Conservation (phyloP, 2,113 vertebrate species). For the Colius striatus region DNA sequence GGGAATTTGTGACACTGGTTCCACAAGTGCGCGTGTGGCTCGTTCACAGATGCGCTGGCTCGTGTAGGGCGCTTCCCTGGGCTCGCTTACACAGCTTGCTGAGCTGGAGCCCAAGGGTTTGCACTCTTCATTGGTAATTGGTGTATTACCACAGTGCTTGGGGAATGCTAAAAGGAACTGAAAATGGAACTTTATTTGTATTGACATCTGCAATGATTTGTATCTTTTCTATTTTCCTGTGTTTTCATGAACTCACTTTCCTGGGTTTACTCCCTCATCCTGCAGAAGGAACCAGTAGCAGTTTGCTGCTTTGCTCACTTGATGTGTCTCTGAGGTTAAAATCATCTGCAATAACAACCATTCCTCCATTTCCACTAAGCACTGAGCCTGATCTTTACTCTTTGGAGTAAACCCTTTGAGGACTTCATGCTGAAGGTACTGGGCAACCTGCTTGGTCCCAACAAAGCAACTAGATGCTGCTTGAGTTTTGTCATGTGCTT, state of each 20-base stretch:
- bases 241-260: not conserved
- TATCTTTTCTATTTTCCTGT: not conserved
- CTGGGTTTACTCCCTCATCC: not conserved
- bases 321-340: not conserved
- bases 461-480: not conserved
- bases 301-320: not conserved
- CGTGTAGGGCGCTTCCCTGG: not conserved
- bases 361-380: not conserved
- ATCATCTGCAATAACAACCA: not conserved
- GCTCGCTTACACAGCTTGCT: not conserved
- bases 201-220: not conserved
- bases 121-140: not conserved
- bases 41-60: not conserved
- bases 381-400: not conserved
- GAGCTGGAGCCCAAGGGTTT: not conserved
- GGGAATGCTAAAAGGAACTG: not conserved
- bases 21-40: not conserved
- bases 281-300: not conserved
- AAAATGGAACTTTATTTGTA: too few species aligned
- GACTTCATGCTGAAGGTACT: not conserved
- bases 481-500: not conserved
- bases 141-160: not conserved
- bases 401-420: not conserved
- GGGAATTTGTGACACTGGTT: not conserved
- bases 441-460: not conserved